A percentile compares a stretch with the other conserved stretches of the same genome.
phyloP scores from a whole-genome alignment of 1,140 invertebrate species.

The Apolygus lucorum region DNA sequence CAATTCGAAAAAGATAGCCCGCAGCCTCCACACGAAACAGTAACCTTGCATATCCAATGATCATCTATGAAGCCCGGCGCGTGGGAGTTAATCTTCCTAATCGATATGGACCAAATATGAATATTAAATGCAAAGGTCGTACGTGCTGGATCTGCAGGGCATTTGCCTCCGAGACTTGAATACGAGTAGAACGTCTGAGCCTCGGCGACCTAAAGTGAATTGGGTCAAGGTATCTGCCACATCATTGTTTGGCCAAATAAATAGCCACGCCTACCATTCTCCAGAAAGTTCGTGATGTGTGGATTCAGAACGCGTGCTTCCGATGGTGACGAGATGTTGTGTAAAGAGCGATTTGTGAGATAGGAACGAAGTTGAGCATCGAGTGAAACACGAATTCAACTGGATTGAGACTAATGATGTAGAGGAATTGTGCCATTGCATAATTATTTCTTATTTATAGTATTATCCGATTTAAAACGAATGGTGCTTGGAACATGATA shows the following conservation, averaged over 20 bases:
- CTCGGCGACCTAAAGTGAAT: background rate
- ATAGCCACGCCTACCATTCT: background rate
- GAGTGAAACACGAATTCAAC: too few species aligned
- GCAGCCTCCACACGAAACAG: too few species aligned
- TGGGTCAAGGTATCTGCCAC: background rate
- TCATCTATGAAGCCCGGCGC: background rate
- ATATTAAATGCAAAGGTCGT: background rate
- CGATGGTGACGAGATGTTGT: too few species aligned
- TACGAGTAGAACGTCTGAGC: background rate
- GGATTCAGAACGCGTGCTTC: too few species aligned
- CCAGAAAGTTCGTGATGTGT: background rate
- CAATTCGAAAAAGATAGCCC: too few species aligned
- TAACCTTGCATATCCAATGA: background rate
- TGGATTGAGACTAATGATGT: too few species aligned
- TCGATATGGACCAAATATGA: background rate
- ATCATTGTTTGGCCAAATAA: background rate
- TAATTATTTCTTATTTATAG: too few species aligned
- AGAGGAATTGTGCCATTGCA: too few species aligned
- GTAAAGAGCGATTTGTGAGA: too few species aligned
- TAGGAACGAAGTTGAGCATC: too few species aligned
- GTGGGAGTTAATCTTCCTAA: background rate
- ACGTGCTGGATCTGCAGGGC: background rate
- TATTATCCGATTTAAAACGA: too few species aligned
- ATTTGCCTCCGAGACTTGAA: background rate
- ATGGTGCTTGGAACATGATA: too few species aligned